Evolutionary conservation across 1,140 invertebrate species (phyloP), one percentile per base, ranked within the genome.

Genomic region (Thrips palmi): DNA sequence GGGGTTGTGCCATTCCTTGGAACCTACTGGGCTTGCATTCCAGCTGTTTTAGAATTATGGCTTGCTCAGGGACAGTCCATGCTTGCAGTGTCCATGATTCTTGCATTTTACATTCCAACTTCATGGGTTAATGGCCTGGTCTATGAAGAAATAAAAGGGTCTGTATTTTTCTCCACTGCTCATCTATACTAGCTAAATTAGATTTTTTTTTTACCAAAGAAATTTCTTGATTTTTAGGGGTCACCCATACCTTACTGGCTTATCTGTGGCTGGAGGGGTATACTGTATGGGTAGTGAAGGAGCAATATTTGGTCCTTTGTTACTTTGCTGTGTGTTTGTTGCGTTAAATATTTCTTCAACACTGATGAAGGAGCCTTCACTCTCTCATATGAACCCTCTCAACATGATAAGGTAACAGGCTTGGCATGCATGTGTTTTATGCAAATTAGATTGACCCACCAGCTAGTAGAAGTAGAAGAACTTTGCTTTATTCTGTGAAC

Each of bases 131-230:
- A 97, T 53, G 84, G 86, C 3, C 78, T 88, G 11, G 93, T 98
- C 46, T 97, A 97, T 51, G 80, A 79, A 37, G 93, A 97, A 64
- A 93, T 98, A 29, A 92, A 94, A 66, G 87, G 88, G 89, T 94
- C 59, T 67, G 64, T 57, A 31, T 18, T 17, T 41, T 33, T 14
- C 14, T 22, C 25, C 10, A 43, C 18, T 22, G 15, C 21, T 35
- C 33, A 25, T 28, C 30, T 35, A 37, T 17, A 17, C n/a, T 35
- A 21, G 11, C 8, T 24, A 23, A 29, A 32, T 30, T 21, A 40
- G 11, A 24, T 15, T 24, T 43, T 33, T 33, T 18, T 33, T 39
- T 31, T 23, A 44, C 18, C 20, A 33, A 46, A 28, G 41, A 45
- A 19, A 20, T 41, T 47, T 43, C 24, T 44, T 39, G 35, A 17